A percentile compares a stretch with the other conserved stretches of the same genome.
These are phyloP conservation scores for Gallinago undulata DNA, from an alignment of 2,113 vertebrate species.

Conservation along the genomic window DNA sequence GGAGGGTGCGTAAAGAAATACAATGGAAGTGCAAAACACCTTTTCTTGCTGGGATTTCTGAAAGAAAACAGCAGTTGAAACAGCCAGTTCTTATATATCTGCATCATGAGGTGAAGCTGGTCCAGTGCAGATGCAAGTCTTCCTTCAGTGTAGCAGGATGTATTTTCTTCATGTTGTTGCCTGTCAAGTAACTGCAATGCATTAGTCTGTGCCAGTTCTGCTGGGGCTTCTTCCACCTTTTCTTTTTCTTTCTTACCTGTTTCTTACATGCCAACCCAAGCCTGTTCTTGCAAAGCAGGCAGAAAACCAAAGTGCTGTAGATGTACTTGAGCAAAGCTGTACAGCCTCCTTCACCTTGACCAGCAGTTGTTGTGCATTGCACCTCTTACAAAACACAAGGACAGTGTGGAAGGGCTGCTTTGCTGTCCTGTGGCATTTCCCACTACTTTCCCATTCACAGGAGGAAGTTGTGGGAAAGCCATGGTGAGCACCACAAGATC, in stretches of 20 bases:
- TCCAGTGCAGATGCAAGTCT: background rate
- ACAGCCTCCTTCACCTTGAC: background rate
- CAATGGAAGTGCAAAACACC: background rate
- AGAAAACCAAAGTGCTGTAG: background rate
- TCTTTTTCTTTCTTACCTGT: background rate
- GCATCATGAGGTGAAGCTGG: background rate
- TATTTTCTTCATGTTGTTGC: background rate
- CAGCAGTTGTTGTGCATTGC: background rate
- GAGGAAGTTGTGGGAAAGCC: conserved; percentile 45
- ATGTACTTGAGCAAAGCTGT: background rate
- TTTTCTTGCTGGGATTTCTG: background rate
- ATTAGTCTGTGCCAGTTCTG: background rate
- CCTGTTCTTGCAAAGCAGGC: background rate
- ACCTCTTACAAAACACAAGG: background rate
- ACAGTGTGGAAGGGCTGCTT: background rate
- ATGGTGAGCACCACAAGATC: background rate
- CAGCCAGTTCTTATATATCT: background rate
- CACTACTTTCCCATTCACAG: background rate
- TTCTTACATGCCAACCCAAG: background rate
- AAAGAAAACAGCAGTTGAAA: background rate
- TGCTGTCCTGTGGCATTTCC: background rate
- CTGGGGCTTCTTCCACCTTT: background rate
- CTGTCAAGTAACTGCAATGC: background rate
- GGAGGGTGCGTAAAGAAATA: background rate
- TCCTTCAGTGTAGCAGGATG: background rate